phyloP scores from a whole-genome alignment of 1,140 invertebrate species.

The Cherax quadricarinatus region DNA sequence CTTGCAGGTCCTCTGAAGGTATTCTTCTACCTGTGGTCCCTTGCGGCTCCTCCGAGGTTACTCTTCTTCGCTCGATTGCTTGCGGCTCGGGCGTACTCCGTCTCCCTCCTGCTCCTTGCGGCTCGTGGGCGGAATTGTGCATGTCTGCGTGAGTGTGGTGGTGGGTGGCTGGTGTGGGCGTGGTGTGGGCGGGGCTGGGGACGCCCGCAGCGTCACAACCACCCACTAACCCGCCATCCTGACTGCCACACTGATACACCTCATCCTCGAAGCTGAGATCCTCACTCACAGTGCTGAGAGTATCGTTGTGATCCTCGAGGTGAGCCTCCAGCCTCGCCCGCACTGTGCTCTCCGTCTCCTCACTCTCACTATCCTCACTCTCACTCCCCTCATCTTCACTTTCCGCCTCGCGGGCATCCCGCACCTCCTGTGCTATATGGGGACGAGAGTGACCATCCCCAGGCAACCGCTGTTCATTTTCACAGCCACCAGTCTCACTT shows the following conservation, averaged over 20 bases:
- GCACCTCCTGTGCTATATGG: not conserved
- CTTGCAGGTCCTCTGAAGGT: too few species aligned
- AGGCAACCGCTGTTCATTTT: not conserved
- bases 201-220: not conserved
- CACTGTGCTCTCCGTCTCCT: conserved; percentile 69
- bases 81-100: too few species aligned
- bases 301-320: conserved; percentile 61
- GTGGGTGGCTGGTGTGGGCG: not conserved
- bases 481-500: not conserved
- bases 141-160: not conserved
- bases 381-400: conserved; percentile 28
- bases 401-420: not conserved
- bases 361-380: conserved; percentile 61
- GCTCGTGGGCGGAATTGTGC: not conserved
- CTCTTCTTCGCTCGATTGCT: not conserved
- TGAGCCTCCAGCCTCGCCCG: conserved; percentile 27
- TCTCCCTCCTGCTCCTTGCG: not conserved
- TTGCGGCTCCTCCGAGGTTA: not conserved
- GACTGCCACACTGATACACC: conserved; percentile 23
- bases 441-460: not conserved
- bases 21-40: too few species aligned
- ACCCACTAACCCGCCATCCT: not conserved
- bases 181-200: not conserved
- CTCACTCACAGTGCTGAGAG: conserved; percentile 54
- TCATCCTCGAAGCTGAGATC: conserved; percentile 62